A percentile compares a stretch with the other conserved stretches of the same genome.
Evolutionary conservation across 2,888 invertebrate species (phyloP).

Genomic region (Epirrita christyi): DNA sequence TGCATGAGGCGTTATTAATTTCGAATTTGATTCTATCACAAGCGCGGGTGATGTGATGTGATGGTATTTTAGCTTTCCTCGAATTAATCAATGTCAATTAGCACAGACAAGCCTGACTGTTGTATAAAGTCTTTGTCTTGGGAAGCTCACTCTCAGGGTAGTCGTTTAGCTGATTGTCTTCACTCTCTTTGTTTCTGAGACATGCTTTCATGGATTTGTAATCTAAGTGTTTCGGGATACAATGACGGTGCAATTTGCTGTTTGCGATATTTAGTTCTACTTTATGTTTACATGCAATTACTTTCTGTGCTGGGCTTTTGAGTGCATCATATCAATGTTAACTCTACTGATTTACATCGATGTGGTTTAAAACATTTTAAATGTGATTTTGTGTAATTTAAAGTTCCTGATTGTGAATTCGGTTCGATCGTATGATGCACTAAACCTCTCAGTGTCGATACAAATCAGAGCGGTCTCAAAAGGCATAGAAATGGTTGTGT

Average conservation of each 20-base stretch:
- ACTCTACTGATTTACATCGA: slow-evolving; percentile 45
- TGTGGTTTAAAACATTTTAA: slow-evolving; percentile 39
- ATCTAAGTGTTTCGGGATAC: slow-evolving; percentile 72
- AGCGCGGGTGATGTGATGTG: slow-evolving; percentile 70
- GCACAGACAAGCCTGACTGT: slow-evolving; percentile 80
- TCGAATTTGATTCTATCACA: slow-evolving; percentile 65
- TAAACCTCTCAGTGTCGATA: slow-evolving; percentile 69
- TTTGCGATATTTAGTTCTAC: slow-evolving; percentile 79
- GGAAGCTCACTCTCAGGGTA: slow-evolving; percentile 72
- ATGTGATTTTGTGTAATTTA: slow-evolving; percentile 41
- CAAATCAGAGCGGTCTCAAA: slow-evolving; percentile 75
- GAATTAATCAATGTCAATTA: slow-evolving; percentile 71
- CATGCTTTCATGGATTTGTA: slow-evolving; percentile 83
- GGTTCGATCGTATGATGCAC: slow-evolving; percentile 79
- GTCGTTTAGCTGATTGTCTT: slow-evolving; percentile 65
- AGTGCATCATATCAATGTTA: slow-evolving; percentile 80
- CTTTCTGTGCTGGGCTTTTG: slow-evolving; percentile 75
- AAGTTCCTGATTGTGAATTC: slow-evolving; percentile 44
- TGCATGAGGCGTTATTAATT: slow-evolving; percentile 32
- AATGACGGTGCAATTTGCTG: slow-evolving; percentile 78
- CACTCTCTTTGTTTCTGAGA: slow-evolving; percentile 79
- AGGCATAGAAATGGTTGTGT: slow-evolving; percentile 79
- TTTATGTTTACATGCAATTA: slow-evolving; percentile 75
- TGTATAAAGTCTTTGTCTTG: slow-evolving; percentile 75
- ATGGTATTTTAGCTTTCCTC: slow-evolving; percentile 62